Evolutionary conservation across 2,888 invertebrate genomes (phyloP), one percentile per base, ranked within the genome.

Genomic region (Synergus itoensis): DNA sequence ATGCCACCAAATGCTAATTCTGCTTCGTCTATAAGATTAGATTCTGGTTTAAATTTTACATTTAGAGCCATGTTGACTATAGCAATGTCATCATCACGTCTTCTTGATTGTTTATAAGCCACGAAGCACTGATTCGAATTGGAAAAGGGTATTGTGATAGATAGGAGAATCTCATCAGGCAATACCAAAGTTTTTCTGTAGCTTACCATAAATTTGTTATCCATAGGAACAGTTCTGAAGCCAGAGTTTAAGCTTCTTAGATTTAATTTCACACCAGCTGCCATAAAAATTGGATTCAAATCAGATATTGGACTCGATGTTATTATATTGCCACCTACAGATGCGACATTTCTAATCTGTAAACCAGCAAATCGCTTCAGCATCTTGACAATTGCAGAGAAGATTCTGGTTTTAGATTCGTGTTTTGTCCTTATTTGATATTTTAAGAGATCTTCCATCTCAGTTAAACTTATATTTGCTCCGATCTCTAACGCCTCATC

Each of bases 291-390:
- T 0, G 98, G 98, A 92, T 97, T 97, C 88, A 99, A 94, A 92
- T 99, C 98, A 0, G 98, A 98, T 89, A 98, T 98, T 0, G 98
- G 98, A 92, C 98, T 98, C 11, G 97, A 96, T 0, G 98, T 98
- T 93, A 98, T 95, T 81, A 98, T 96, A 91, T 98, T 98, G 40
- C 98, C 98, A 48, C 96, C 97, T 62, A 98, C 92, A 16, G 97
- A 95, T 76, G 98, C 98, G 16, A 97, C 97, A 92, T 98, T 98
- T 80, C 98, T 94, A 65, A 98, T 96, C 93, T 98, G 98, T 87
- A 95, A 96, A n/a, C 98, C 98, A 57, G 98, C 98, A 93, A 98
- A 98, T 95, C 96, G 97, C 89, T 97, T 95, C 36, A 98, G 93
- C 96, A 98, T 98, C 77, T 96, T 95, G 9, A 95, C 93, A 40